Evolutionary conservation across 2,113 vertebrate genomes (phyloP), one percentile per base, ranked within the genome.

Genomic region (Chroicocephalus ridibundus): DNA sequence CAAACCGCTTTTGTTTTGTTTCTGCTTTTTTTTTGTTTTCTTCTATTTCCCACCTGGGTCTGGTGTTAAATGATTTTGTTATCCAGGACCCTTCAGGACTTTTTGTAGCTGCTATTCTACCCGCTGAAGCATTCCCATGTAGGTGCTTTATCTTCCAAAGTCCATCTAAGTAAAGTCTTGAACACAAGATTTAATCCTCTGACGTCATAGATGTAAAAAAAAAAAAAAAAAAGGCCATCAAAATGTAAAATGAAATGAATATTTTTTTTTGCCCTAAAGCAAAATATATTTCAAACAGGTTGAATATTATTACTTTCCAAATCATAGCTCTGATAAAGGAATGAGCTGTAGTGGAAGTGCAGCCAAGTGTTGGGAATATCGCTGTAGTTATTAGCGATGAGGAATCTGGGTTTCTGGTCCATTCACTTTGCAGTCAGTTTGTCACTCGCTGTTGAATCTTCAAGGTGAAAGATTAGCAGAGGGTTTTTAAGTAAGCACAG

Each of bases 381-480:
- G 0, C 93, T 60, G 68, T 64, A 40, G 86, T 79, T 93, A 82
- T 64, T 94, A 82, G 61, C 2, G 3, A 82, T 60, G 90, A 94
- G 83, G 55, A 94, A 84, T 74, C 89, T 75, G 80, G 3, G 47
- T 94, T 96, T 97, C 91, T 93, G 86, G 70, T 95, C 94, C 72
- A 68, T 92, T 93, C 65, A 31, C 69, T 87, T 58, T 60, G 79
- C 86, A 91, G 90, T 96, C 84, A 91, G 49, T 96, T 97, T 95
- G 92, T 91, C 77, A 83, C 75, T 95, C 82, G 13, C 78, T 94
- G 86, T 79, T 96, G 94, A 80, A 87, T 81, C 78, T 87, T 95
- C 94, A 96, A 93, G 95, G 95, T 97, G 78, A 97, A 96, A 94
- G 82, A 96, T 91, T 81, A 76, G 64, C 70, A 66, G 31, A 82